A percentile compares a stretch with the other conserved stretches of the same genome.
phyloP scores from a whole-genome alignment of 2,797 vertebrate genomes.

The Bradypodion ventrale region DNA sequence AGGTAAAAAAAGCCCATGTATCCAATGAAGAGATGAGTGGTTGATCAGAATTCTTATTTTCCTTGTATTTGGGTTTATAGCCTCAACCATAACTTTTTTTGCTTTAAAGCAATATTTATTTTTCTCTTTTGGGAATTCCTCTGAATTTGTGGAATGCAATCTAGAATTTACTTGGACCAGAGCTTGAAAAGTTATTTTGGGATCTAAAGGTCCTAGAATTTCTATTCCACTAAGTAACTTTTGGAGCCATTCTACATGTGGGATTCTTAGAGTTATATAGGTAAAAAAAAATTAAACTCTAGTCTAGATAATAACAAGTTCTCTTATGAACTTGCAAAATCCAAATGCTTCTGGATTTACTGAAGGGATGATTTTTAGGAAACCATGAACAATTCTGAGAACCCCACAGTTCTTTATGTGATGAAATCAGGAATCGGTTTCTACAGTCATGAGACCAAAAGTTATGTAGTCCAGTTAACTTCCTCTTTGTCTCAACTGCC shows the following conservation, averaged over 20 bases:
- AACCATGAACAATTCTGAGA: background rate
- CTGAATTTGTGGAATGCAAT: background rate
- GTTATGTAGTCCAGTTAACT: background rate
- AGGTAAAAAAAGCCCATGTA: no score
- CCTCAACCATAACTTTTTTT: no score
- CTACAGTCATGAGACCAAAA: background rate
- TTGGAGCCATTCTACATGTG: no score
- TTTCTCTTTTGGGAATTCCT: no score
- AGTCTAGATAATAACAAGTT: background rate
- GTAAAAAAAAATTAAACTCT: background rate
- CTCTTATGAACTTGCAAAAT: background rate
- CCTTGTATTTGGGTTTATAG: no score
- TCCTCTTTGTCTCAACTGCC: conserved; percentile 26
- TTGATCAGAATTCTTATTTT: no score
- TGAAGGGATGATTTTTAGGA: background rate
- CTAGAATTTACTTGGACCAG: background rate
- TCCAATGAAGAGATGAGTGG: no score
- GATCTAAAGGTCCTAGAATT: no score
- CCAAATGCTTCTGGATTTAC: background rate
- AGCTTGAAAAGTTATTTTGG: background rate
- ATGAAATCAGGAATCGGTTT: background rate
- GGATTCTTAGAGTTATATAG: background rate
- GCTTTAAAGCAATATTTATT: no score
- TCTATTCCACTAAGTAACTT: no score
- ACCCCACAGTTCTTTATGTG: background rate